Evolutionary conservation across 2,797 vertebrate genomes (phyloP), one percentile per base, ranked within the genome.

Genomic region (Sebastes matsubarae): DNA sequence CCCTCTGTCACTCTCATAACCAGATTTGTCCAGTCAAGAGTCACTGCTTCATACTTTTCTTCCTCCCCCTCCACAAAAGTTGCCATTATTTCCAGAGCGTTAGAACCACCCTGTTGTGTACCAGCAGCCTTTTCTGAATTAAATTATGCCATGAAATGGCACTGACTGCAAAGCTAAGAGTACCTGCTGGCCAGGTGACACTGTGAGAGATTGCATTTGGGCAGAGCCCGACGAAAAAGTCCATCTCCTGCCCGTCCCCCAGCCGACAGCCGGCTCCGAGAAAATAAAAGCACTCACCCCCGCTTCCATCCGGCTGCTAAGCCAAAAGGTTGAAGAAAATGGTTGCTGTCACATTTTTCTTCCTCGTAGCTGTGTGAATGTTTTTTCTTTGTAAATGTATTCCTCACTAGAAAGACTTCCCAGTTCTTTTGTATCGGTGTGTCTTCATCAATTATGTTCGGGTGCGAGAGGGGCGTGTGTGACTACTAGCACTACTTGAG

Each of bases 91-190:
- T 79, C 54, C 63, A 13, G 25, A 64, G 52, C 16, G 30, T 71
- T 68, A 1, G 46, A 79, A 75, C 59, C 38, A 68, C 68, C 60
- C 67, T 57, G 76, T 77, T 89, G 75, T 89, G 78, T 79, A 87
- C 84, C 81, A 76, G 79, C 77, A 71, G 61, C 63, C 76, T 83
- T 88, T 81, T 83, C 80, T 82, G 58, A 80, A 89, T 91, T 92
- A 86, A 92, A 88, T 94, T 85, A 89, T 88, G 75, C 82, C 75
- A 80, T 81, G 87, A 90, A 92, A 92, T 90, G 91, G 87, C 90
- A 88, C 79, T 68, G 87, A 87, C 86, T 78, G 80, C 80, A 87
- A 72, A 86, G 77, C 85, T 75, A 46, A 38, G 78, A 72, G 81
- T 79, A 52, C 50, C 27, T 65, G 74, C 71, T 71, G 85, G 71